Evolutionary conservation across 2,888 invertebrate species (phyloP).

Genomic region (Stenchaetothrips biformis): DNA sequence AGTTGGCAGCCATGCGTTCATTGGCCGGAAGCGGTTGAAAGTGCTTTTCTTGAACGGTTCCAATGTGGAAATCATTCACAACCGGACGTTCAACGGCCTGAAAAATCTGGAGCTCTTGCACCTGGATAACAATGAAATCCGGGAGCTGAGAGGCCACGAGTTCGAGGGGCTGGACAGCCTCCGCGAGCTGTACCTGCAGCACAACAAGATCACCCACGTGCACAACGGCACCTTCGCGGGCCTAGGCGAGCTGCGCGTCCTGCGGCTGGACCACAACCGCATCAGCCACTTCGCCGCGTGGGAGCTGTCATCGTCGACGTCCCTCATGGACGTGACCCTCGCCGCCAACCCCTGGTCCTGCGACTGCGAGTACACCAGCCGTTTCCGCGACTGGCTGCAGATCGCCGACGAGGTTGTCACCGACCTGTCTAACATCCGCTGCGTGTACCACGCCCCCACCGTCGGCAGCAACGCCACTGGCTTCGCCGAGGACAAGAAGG

Average conservation of each 20-base stretch:
- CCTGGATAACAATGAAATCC: slow-evolving; percentile 68
- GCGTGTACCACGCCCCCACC: slow-evolving; percentile 56
- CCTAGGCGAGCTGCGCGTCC: slow-evolving; percentile 59
- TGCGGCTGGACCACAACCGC: slow-evolving; percentile 68
- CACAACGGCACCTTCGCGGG: slow-evolving; percentile 67
- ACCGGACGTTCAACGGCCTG: slow-evolving; percentile 79
- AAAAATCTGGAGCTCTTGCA: slow-evolving; percentile 69
- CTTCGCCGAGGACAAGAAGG: slow-evolving; percentile 47
- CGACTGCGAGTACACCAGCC: slow-evolving; percentile 72
- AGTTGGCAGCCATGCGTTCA: slow-evolving; percentile 76
- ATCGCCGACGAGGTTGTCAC: slow-evolving; percentile 58
- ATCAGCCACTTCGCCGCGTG: slow-evolving; percentile 65
- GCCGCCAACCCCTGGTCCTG: slow-evolving; percentile 77
- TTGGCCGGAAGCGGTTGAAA: slow-evolving; percentile 73
- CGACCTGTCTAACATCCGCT: slow-evolving; percentile 61
- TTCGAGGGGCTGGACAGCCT: slow-evolving; percentile 72
- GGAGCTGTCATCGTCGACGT: slow-evolving; percentile 57
- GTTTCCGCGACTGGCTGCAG: slow-evolving; percentile 70
- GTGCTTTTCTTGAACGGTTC: slow-evolving; percentile 72
- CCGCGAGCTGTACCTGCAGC: slow-evolving; percentile 66
- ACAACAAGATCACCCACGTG: slow-evolving; percentile 65
- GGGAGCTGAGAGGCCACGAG: slow-evolving; percentile 68
- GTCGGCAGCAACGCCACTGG: slow-evolving; percentile 45
- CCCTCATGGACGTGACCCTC: slow-evolving; percentile 59
- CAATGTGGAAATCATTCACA: slow-evolving; percentile 71